Evolutionary conservation across 1,140 invertebrate species (phyloP), one percentile per base, ranked within the genome.

Genomic region (Lineus longissimus): DNA sequence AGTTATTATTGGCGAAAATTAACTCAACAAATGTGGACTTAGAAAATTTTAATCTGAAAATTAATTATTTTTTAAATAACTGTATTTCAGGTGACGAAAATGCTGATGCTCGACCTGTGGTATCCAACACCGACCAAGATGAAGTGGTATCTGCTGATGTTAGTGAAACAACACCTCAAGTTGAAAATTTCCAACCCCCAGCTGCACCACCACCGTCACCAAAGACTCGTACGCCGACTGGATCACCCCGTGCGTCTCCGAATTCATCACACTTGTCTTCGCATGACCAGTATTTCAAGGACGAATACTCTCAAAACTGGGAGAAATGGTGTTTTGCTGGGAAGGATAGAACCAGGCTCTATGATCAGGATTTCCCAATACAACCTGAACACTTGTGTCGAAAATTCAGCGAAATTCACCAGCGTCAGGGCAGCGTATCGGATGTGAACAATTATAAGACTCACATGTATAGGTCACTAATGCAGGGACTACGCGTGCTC

Each of bases 261-360:
- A 51, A 19, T 6, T 51, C n/a, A 23, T 27, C 19, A 7, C 47
- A 51, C 47, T 51, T 6, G 25, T 7, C 25, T 23, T 51, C 40
- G 40, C 47, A 51, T n/a, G 47, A 51, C 25, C 6, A 51, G n/a
- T 51, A 36, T 15, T 36, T 15, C 33, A 36, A 36, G 15, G 33
- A 36, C 6, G 15, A 4, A 7, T 51, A 51, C n/a, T 4, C 47
- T 7, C 47, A 51, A 51, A 51, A 51, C 47, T 51, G 47, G 47
- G 47, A 51, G n/a, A 51, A 51, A 51, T 51, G 47, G 47, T 51
- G 47, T 51, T 51, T 51, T n/a, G 47, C 25, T 6, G 47, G 47
- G 4, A 51, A 51, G 47, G 47, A 51, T 27, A 51, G n/a, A 51
- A n/a, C n/a, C 6, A 51, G 25, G 25, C 47, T 51, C 47, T 51